These are phyloP conservation scores for Odontophorus gujanensis DNA, from an alignment of 2,113 vertebrate genomes.

Conservation along the genomic window DNA sequence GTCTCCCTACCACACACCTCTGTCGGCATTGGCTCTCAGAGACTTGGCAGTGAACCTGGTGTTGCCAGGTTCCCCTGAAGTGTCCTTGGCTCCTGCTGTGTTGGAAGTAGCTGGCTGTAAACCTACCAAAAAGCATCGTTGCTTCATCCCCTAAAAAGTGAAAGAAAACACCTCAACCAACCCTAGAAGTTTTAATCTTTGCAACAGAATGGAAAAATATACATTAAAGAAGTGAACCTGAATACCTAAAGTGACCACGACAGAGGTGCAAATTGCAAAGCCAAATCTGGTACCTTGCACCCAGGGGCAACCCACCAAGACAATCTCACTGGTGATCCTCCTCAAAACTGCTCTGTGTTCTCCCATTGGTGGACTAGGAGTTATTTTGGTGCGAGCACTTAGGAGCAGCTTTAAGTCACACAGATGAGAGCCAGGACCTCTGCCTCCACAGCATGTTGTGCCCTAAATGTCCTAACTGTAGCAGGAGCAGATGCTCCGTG, in stretches of 20 bases:
- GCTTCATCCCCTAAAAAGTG: background rate
- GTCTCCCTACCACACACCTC: background rate
- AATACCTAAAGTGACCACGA: background rate
- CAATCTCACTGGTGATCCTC: background rate
- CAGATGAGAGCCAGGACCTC: background rate
- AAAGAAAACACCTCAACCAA: background rate
- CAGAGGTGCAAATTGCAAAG: background rate
- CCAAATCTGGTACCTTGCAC: background rate
- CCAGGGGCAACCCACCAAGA: background rate
- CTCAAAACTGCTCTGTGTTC: background rate
- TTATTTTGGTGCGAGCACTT: background rate
- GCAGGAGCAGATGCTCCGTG: background rate
- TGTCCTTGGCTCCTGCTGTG: background rate
- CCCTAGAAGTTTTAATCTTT: background rate
- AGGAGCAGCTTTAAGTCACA: background rate
- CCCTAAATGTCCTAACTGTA: background rate
- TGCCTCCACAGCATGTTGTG: fast-evolving
- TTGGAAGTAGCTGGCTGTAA: background rate
- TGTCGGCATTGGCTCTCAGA: background rate
- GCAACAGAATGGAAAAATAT: background rate
- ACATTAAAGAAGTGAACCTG: background rate
- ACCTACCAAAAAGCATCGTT: background rate
- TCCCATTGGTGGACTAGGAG: background rate
- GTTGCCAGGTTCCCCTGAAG: background rate
- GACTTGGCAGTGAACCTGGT: background rate